phyloP scores from a whole-genome alignment of 1,140 invertebrate genomes.

The Sycobia sp. region DNA sequence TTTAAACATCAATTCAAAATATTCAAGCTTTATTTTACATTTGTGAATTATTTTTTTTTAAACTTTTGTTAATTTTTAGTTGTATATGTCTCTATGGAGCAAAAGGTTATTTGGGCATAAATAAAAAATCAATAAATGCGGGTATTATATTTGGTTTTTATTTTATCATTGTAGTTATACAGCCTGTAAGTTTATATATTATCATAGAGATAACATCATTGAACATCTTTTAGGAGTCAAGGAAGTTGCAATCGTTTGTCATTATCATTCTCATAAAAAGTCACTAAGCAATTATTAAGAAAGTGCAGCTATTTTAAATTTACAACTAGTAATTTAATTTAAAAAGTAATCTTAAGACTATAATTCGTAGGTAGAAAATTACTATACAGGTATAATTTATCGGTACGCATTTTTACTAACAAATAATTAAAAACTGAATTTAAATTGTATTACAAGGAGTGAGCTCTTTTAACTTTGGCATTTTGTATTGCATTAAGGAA shows the following conservation, averaged over 20 bases:
- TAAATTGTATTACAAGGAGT: slow-evolving; percentile 38
- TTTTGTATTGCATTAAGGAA: slow-evolving; percentile 54
- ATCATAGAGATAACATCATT: slow-evolving; percentile 48
- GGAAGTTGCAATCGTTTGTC: slow-evolving; percentile 2
- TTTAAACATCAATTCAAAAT: no score
- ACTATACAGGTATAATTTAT: slow-evolving; percentile 38
- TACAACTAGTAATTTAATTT: slow-evolving; percentile 42
- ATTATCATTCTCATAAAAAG: slow-evolving; percentile 32
- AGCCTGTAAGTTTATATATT: slow-evolving; percentile 49
- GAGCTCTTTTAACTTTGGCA: slow-evolving; percentile 53
- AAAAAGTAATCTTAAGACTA: slow-evolving; percentile 42
- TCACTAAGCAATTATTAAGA: slow-evolving; percentile 35
- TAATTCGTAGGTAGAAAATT: slow-evolving; percentile 34
- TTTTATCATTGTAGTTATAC: slow-evolving; percentile 42
- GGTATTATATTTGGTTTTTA: slow-evolving; percentile 42
- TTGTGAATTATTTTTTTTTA: no score
- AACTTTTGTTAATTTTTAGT: no score
- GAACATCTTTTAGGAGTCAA: slow-evolving; percentile 32
- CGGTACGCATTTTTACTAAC: slow-evolving; percentile 17
- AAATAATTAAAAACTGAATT: slow-evolving; percentile 35
- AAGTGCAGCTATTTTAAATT: slow-evolving; percentile 45
- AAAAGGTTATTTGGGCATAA: background rate
- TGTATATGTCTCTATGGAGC: no score
- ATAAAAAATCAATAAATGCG: background rate
- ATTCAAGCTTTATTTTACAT: no score